phyloP scores from a whole-genome alignment of 2,888 invertebrate genomes.

The Plebejus melissa region DNA sequence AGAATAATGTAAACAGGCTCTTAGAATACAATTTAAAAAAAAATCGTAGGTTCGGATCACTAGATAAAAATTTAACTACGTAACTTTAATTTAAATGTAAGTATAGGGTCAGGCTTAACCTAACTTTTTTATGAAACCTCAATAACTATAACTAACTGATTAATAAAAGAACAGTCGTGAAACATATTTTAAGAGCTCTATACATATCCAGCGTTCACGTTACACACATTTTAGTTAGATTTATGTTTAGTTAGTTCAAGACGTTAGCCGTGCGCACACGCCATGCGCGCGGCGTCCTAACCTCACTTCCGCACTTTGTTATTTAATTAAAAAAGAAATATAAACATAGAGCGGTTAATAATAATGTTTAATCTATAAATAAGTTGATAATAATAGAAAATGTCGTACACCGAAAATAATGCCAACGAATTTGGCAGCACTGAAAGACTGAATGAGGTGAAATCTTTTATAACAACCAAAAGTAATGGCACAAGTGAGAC shows the following conservation, averaged over 20 bases:
- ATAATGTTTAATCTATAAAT: background rate
- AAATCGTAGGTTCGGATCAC: too few species aligned
- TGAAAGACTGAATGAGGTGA: constrained; percentile 38
- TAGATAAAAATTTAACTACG: too few species aligned
- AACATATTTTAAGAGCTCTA: background rate
- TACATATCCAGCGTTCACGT: background rate
- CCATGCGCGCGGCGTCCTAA: constrained; percentile 1
- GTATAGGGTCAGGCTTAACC: too few species aligned
- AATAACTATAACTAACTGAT: background rate
- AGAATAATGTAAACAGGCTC: too few species aligned
- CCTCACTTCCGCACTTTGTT: background rate
- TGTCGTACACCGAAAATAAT: constrained; percentile 34
- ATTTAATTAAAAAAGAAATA: constrained; percentile 6
- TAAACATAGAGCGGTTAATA: background rate
- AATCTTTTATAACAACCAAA: constrained; percentile 35
- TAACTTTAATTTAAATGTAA: too few species aligned
- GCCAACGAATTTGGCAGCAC: constrained; percentile 30
- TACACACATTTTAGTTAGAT: constrained; percentile 16
- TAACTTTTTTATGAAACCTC: too few species aligned
- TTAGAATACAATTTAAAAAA: too few species aligned
- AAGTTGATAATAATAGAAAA: constrained; percentile 22
- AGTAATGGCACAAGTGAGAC: constrained; percentile 37
- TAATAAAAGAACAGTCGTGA: background rate
- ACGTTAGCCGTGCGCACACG: constrained; percentile 5
- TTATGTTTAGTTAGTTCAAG: constrained; percentile 14